Base-by-base conservation (phyloP, 2,888 invertebrate species). In the Bruchidius siliquastri region DNA sequence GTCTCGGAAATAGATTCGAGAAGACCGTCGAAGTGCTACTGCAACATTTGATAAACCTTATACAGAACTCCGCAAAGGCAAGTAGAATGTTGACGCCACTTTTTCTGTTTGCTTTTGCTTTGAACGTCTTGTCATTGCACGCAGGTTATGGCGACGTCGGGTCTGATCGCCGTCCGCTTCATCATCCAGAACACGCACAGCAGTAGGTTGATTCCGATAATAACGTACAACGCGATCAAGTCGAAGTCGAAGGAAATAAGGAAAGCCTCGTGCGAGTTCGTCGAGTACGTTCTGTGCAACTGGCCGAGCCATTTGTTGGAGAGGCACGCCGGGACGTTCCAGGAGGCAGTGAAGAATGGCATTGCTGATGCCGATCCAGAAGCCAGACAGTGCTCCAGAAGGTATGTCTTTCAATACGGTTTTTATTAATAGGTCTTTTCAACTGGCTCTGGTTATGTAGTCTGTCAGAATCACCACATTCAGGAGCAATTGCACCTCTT, bases 21-120 rank as follows among this genome's bases (percentile, higher is more conserved):
- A 93, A 93, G 83, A 94, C 96, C 87, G 93, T 94, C 68, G 93
- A 97, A 84, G 90, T 92, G 78, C 90, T 98, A 72, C 87, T 99
- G 71, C 94, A 94, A 77, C 91, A 92, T 80, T 87, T 99, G 30
- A 95, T 99, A 83, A 93, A 93, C 85, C 90, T 98, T 75, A 95
- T 98, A 86, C 96, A 96, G 83, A 99, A 98, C 86, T 96, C 96
- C 79, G 98, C 97, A 77, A 99, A 98, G 91, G 95, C 96, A 82
- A 88, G 80, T 76, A 32, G n/a, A 71, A 8, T 13, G 26, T 30
- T 71, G 21, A 2, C n/a, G n/a, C n/a, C n/a, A n/a, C n/a, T n/a
- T n/a, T n/a, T n/a, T n/a, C n/a, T n/a, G n/a, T n/a, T n/a, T n/a
- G n/a, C n/a, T n/a, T n/a, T n/a, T n/a, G n/a, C n/a, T n/a, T n/a